phyloP scores from a whole-genome alignment of 2,888 invertebrate genomes.

The Napeogenes sylphis region DNA sequence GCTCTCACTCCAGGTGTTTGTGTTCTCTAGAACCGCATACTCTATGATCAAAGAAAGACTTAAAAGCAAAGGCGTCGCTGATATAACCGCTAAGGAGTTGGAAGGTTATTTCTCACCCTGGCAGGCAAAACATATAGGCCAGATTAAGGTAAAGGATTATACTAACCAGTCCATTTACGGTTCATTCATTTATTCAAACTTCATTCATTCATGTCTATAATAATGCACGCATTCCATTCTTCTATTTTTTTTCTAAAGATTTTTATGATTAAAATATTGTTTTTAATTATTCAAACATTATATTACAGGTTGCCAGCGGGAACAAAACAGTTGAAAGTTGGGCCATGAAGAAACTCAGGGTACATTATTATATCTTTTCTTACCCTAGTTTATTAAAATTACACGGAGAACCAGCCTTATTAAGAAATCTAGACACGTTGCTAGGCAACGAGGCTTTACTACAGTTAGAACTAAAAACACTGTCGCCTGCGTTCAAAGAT shows the following conservation, averaged over 20 bases:
- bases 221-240: too few relatives aligned
- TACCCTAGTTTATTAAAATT: constrained; percentile 88
- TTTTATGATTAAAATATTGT: constrained; percentile 7
- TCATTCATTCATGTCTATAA: too few relatives aligned
- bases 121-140: constrained; percentile 90
- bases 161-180: too few relatives aligned
- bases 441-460: constrained; percentile 90
- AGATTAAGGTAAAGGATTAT: constrained; percentile 76
- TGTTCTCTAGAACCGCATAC: constrained; percentile 90
- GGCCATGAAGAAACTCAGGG: constrained; percentile 83
- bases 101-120: constrained; percentile 91
- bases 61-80: constrained; percentile 86
- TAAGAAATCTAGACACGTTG: constrained; percentile 83
- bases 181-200: too few relatives aligned
- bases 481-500: constrained; percentile 88
- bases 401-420: constrained; percentile 85
- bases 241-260: neutral
- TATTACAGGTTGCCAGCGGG: constrained; percentile 82
- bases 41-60: constrained; percentile 88
- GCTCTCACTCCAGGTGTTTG: constrained; percentile 86
- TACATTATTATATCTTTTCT: constrained; percentile 88
- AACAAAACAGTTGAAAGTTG: constrained; percentile 87
- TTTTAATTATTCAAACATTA: constrained; percentile 11
- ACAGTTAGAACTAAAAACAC: constrained; percentile 87
- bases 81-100: constrained; percentile 85